Evolutionary conservation across 2,797 vertebrate genomes (phyloP).

Genomic region (Morelia viridis): DNA sequence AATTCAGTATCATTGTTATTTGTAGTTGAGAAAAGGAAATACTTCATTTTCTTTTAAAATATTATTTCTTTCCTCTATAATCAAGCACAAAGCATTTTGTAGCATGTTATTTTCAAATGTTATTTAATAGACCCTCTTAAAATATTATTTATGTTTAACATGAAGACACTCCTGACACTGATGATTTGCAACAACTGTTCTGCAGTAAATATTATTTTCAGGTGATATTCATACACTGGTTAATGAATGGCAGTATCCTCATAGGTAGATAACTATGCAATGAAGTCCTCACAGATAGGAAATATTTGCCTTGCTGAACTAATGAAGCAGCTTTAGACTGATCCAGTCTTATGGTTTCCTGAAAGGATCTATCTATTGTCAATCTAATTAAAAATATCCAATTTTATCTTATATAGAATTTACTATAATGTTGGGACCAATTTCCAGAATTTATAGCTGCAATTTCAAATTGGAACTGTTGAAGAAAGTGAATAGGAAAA

Average conservation of each 20-base stretch:
- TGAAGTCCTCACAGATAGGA: not conserved
- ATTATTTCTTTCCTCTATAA: slow-evolving; percentile 44
- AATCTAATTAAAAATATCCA: not conserved
- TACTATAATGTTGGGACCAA: not conserved
- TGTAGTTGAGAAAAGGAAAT: slow-evolving; percentile 37
- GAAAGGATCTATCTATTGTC: not conserved
- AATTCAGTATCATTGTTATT: slow-evolving; percentile 25
- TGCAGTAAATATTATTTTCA: slow-evolving; percentile 54
- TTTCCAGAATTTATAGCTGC: not conserved
- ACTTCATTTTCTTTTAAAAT: slow-evolving; percentile 22
- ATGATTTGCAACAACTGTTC: slow-evolving; percentile 60
- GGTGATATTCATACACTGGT: slow-evolving; percentile 24
- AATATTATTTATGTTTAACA: slow-evolving; percentile 53
- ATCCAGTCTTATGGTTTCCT: not conserved
- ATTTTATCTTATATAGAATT: not conserved
- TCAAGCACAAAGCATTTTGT: slow-evolving; percentile 36
- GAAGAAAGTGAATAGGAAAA: no score
- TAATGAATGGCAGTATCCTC: not conserved
- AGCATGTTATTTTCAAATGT: slow-evolving; percentile 50
- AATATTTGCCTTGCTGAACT: accelerated
- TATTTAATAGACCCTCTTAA: slow-evolving; percentile 48
- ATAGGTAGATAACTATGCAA: not conserved
- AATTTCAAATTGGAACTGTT: not conserved
- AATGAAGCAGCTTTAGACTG: not conserved
- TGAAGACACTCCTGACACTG: slow-evolving; percentile 49